phyloP scores from a whole-genome alignment of 2,888 invertebrate genomes.

The Amiota mariae region DNA sequence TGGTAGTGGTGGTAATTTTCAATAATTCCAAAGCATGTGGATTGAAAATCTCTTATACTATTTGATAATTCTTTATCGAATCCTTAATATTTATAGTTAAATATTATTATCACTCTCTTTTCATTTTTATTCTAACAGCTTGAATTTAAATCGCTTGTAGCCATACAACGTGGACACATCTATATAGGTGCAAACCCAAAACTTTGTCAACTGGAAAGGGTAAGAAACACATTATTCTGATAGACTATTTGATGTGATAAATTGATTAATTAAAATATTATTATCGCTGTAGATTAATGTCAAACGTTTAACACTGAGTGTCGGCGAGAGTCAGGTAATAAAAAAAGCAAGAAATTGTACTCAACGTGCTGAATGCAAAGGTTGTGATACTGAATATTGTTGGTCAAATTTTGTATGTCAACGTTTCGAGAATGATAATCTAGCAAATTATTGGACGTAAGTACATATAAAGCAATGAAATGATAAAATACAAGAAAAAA shows the following conservation, averaged over 20 bases:
- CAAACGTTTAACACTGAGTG: conserved; percentile 62
- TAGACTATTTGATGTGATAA: conserved; percentile 7
- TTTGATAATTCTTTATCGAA: too few species aligned
- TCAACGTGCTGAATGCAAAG: conserved; percentile 52
- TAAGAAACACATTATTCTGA: conserved; percentile 43
- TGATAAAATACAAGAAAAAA: background rate
- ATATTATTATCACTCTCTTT: background rate
- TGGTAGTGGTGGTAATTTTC: too few species aligned
- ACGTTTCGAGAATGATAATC: conserved; percentile 66
- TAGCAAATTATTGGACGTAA: conserved; percentile 56
- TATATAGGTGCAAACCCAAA: conserved; percentile 83
- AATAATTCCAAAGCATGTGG: too few species aligned
- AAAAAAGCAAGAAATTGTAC: conserved; percentile 49
- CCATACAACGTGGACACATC: conserved; percentile 87
- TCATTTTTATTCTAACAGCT: conserved; percentile 76
- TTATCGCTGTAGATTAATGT: conserved; percentile 64
- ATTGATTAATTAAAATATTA: background rate
- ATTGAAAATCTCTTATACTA: too few species aligned
- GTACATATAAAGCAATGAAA: conserved; percentile 27
- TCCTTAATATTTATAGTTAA: background rate
- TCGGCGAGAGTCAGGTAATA: conserved; percentile 60
- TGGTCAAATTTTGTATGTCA: conserved; percentile 70
- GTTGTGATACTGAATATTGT: conserved; percentile 65
- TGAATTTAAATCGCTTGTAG: conserved; percentile 81
- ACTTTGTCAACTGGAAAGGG: conserved; percentile 82